These are phyloP conservation scores for Chrysina gloriosa DNA, from an alignment of 2,888 invertebrate species.

Conservation along the genomic window DNA sequence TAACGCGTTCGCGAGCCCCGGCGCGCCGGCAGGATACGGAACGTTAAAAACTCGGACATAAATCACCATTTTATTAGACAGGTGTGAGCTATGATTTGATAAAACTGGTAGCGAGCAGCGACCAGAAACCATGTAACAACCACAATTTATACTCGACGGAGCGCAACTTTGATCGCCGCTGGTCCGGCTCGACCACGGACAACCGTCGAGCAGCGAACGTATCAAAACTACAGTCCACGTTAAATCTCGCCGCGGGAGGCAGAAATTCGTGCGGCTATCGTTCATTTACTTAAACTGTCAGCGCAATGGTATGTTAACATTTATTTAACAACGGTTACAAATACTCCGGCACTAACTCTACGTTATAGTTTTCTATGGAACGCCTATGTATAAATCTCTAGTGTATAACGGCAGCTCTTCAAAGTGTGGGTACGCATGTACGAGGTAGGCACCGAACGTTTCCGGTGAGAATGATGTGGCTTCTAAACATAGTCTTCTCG, in stretches of 20 bases:
- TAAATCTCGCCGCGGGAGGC: conserved; percentile 48
- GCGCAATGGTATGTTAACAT: conserved; percentile 59
- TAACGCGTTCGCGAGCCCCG: conserved; percentile 35
- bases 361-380: conserved; percentile 34
- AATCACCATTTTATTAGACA: conserved; percentile 52
- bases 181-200: conserved; percentile 25
- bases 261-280: conserved; percentile 48
- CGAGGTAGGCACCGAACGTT: too few species aligned
- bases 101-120: conserved; percentile 51
- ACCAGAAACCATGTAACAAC: conserved; percentile 47
- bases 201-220: conserved; percentile 9
- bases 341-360: conserved; percentile 32
- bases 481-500: too few species aligned
- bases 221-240: conserved; percentile 45
- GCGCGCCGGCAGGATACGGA: conserved; percentile 10
- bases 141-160: conserved; percentile 47
- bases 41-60: conserved; percentile 43
- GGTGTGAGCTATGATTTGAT: conserved; percentile 52
- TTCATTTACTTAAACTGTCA: conserved; percentile 57
- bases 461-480: too few species aligned
- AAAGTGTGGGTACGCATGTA: not conserved
- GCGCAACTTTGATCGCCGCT: conserved; percentile 39
- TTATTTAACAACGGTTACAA: conserved; percentile 52
- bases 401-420: not conserved
- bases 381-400: conserved; percentile 6